Evolutionary conservation across 2,888 invertebrate genomes (phyloP).

Genomic region (Carcina quercana): DNA sequence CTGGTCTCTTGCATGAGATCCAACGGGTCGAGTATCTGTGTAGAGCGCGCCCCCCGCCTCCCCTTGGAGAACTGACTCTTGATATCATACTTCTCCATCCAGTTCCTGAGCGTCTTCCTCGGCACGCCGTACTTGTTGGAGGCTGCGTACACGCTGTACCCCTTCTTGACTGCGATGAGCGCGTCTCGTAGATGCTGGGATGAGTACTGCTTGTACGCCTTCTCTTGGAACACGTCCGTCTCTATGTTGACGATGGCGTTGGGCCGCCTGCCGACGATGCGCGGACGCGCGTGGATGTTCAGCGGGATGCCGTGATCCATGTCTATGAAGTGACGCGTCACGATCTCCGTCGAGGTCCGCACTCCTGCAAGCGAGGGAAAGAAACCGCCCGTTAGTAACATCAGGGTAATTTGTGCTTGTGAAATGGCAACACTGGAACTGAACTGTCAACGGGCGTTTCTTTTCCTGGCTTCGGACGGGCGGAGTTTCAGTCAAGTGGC

Average conservation of each 20-base stretch:
- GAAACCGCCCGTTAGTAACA: conserved; percentile 49
- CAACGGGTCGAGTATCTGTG: conserved; percentile 46
- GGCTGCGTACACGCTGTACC: conserved; percentile 71
- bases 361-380: conserved; percentile 68
- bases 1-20: conserved; percentile 49
- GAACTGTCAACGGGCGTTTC: conserved; percentile 45
- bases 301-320: conserved; percentile 62
- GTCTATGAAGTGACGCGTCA: conserved; percentile 65
- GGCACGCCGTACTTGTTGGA: conserved; percentile 73
- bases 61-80: conserved; percentile 71
- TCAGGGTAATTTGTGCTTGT: conserved; percentile 10
- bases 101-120: conserved; percentile 70
- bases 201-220: conserved; percentile 68
- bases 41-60: conserved; percentile 49
- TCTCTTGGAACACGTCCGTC: conserved; percentile 66
- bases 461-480: conserved; percentile 71
- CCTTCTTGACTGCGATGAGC: conserved; percentile 65
- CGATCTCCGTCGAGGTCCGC: conserved; percentile 63
- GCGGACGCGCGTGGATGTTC: conserved; percentile 59
- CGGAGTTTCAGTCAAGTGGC: no score
- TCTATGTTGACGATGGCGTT: conserved; percentile 64
- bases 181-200: conserved; percentile 66
- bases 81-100: conserved; percentile 75
- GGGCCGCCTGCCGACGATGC: conserved; percentile 57
- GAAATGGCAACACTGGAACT: conserved; percentile 18